Evolutionary conservation across 1,140 invertebrate species (phyloP), one percentile per base, ranked within the genome.

Genomic region (Drosophila trapezifrons): DNA sequence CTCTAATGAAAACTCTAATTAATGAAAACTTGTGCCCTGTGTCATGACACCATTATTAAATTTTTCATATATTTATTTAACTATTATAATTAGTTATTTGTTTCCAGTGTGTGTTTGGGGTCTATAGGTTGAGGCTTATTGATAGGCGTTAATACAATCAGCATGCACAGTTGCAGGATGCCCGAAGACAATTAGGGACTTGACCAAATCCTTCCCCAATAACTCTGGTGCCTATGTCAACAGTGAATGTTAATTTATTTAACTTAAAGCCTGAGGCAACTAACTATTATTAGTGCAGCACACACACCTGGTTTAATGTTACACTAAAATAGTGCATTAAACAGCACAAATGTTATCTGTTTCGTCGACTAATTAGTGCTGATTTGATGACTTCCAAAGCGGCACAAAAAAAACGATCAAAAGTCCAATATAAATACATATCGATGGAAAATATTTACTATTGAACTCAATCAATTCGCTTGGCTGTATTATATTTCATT

Each of bases 141-240:
- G 56, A 66, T 62, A 62, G 65, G 75, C 75, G 78, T 72, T 63
- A 79, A 86, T 87, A 27, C 18, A 62, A 78, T 71, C 51, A 51
- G 56, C 65, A 40, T 54, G 35, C 37, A 59, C 35, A 85, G 77
- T 78, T 70, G 64, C 69, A 78, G 67, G 17, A 17, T 27, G 20
- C 46, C 20, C 35, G 22, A 17, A n/a, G 54, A 9, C 29, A 40
- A 43, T 38, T 46, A 10, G 12, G 25, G 6, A 18, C 35, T n/a
- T 66, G 17, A 32, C 62, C 18, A 29, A 54, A n/a, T 37, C 17
- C 20, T 12, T 25, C 15, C 38, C 6, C 7, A 47, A n/a, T 35
- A 35, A 15, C 32, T 58, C 25, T 13, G 7, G 13, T 13, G n/a
- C 25, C 10, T 56, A 32, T 38, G 32, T n/a, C 20, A 25, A 56